Evolutionary conservation across 2,113 vertebrate genomes (phyloP).

Genomic region (Oncorhynchus gorbuscha): DNA sequence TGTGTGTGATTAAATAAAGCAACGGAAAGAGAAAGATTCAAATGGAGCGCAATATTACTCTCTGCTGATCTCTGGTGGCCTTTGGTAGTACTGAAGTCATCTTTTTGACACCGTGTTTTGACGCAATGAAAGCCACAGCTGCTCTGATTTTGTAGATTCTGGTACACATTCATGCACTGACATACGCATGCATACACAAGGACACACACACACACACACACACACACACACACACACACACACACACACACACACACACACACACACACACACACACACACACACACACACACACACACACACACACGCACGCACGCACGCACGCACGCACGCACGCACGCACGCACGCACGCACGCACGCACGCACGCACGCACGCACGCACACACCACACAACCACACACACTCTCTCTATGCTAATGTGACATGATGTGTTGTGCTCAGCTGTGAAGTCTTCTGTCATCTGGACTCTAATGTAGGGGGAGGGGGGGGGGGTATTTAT

Average conservation of each 20-base stretch:
- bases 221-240: no score
- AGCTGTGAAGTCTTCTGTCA: constrained; percentile 7
- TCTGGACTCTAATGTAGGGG: not conserved
- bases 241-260: no score
- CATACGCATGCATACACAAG: no score
- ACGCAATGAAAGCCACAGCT: not conserved
- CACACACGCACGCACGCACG: not conserved
- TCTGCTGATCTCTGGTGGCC: not conserved
- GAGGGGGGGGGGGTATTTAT: not conserved
- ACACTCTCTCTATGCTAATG: not conserved
- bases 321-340: no score
- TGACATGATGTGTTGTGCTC: constrained; percentile 7
- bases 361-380: not conserved
- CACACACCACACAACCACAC: not conserved
- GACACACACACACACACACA: no score
- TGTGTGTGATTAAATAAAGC: not conserved
- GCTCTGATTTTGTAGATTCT: not conserved
- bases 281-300: no score
- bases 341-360: no score
- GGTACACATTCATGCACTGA: not conserved
- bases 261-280: no score
- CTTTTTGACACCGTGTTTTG: not conserved
- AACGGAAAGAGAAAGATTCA: not conserved
- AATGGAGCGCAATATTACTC: not conserved
- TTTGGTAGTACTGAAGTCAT: not conserved